Percentiles rank a stretch among this genome's conserved stretches.
Evolutionary conservation across 2,113 vertebrate genomes (phyloP).

Genomic region (Macheiramphus alcinus): DNA sequence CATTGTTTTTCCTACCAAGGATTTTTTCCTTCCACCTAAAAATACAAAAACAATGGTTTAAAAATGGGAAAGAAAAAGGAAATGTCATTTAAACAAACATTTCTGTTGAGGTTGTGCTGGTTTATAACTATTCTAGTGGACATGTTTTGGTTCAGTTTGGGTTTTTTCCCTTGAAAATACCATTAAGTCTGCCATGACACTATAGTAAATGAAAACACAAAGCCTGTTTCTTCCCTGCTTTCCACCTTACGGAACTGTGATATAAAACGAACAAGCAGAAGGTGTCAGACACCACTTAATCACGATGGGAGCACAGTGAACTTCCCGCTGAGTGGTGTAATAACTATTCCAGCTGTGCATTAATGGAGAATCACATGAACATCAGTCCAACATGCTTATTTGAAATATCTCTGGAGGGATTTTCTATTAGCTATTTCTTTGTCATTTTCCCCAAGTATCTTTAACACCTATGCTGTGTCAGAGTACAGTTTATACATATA

Average conservation of each 20-base stretch:
- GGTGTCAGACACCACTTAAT: not conserved
- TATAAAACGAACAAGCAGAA: not conserved
- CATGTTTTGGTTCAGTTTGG: accelerated
- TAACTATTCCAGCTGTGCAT: not conserved
- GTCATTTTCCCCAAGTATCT: not conserved
- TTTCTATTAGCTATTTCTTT: not conserved
- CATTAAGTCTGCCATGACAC: not conserved
- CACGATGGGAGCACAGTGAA: not conserved
- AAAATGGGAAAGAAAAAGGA: accelerated
- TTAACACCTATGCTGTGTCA: not conserved
- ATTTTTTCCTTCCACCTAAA: no score
- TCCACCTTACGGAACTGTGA: not conserved
- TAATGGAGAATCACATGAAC: not conserved
- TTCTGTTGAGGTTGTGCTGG: not conserved
- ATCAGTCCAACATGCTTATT: not conserved
- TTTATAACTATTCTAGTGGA: not conserved
- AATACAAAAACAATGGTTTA: not conserved
- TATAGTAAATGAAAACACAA: not conserved
- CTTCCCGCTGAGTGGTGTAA: not conserved
- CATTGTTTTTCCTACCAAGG: not conserved
- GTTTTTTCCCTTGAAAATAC: not conserved
- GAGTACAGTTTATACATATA: not conserved
- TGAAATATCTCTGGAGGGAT: not conserved
- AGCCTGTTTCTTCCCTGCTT: not conserved
- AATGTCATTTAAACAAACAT: not conserved